Evolutionary conservation across 2,797 vertebrate genomes (phyloP).

Genomic region (Etheostoma nigrum): DNA sequence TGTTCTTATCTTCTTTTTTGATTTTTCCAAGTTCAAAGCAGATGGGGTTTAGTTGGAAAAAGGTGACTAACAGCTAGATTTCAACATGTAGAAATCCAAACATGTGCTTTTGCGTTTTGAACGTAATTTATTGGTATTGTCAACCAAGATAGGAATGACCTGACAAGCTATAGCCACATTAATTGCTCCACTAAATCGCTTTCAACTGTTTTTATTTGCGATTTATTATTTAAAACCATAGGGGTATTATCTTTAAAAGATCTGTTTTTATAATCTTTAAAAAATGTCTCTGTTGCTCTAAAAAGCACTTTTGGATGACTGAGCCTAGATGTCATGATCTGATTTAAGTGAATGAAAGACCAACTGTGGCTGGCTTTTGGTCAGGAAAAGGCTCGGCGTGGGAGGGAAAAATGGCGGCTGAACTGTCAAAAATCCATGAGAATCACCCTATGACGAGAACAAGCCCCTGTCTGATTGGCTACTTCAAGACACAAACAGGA

Average conservation of each 20-base stretch:
- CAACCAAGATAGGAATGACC: conserved; percentile 7
- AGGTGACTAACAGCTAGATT: neutral
- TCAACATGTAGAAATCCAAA: neutral
- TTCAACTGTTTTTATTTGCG: neutral
- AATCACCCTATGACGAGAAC: conserved; percentile 31
- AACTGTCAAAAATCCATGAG: conserved; percentile 28
- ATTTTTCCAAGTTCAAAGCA: neutral
- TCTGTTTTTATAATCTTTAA: neutral
- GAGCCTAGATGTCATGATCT: neutral
- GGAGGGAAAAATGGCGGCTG: neutral
- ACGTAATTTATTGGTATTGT: neutral
- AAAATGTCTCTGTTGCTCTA: neutral
- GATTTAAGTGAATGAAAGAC: conserved; percentile 18
- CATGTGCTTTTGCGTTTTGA: neutral
- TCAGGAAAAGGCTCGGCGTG: neutral
- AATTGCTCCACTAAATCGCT: neutral
- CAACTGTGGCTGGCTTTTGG: neutral
- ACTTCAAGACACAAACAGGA: conserved; percentile 66
- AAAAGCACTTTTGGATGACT: conserved; percentile 9
- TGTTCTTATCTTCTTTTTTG: neutral
- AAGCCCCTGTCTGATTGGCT: conserved; percentile 38
- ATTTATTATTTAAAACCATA: neutral
- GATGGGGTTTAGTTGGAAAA: neutral
- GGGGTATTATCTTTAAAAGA: neutral
- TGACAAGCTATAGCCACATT: neutral